These are phyloP conservation scores for Choloepus didactylus DNA, from an alignment of 2,797 vertebrate genomes.

Conservation along the genomic window DNA sequence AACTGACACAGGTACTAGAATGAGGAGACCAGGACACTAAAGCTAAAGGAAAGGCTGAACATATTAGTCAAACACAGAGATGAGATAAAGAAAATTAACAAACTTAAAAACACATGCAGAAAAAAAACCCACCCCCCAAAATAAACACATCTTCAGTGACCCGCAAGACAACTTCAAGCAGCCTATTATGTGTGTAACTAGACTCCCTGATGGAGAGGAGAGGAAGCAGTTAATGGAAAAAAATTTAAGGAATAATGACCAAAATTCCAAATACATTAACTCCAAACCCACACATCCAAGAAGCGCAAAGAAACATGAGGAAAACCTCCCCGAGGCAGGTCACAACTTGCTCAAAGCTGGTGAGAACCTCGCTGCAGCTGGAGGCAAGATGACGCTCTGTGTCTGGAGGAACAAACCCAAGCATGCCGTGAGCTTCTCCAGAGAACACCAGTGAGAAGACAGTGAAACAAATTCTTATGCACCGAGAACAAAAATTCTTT, in stretches of 20 bases:
- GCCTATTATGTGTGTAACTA: neutral
- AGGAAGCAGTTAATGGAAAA: neutral
- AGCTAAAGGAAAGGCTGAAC: neutral
- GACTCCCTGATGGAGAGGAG: neutral
- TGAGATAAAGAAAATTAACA: neutral
- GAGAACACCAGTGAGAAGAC: accelerated
- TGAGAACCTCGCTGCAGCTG: neutral
- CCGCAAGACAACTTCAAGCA: accelerated
- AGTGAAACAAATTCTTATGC: accelerated
- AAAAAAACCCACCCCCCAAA: neutral
- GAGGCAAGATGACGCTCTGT: neutral
- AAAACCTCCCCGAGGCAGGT: neutral
- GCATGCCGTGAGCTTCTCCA: accelerated
- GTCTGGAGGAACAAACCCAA: no score
- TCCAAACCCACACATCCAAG: neutral
- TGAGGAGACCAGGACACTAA: neutral
- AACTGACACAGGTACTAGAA: neutral
- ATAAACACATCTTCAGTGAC: accelerated
- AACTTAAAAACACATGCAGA: neutral
- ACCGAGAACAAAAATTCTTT: accelerated
- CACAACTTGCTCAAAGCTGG: neutral
- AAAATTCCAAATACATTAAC: neutral
- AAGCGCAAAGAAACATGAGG: neutral
- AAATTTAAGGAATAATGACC: neutral
- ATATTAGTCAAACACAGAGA: neutral